Conservation (phyloP, 2,888 invertebrate species). For the Merodon equestris region DNA sequence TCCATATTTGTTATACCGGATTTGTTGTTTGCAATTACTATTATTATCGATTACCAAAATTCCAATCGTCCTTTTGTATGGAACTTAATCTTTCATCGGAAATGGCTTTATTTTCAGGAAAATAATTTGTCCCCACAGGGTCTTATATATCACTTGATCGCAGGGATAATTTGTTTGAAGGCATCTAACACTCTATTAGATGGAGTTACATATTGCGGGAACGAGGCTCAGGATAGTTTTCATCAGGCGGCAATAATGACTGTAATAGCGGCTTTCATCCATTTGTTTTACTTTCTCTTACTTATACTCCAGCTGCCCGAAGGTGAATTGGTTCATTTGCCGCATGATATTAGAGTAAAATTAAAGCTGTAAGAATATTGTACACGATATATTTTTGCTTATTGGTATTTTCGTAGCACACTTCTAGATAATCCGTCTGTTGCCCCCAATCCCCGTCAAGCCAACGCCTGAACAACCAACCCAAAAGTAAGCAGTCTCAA, state of each 20-base stretch:
- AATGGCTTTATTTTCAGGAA: too few relatives aligned
- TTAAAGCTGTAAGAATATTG: too few relatives aligned
- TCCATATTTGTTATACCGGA: constrained; percentile 27
- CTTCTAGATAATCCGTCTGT: too few relatives aligned
- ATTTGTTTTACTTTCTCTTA: constrained; percentile 14
- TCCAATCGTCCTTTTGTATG: constrained; percentile 33
- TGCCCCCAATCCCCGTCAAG: too few relatives aligned
- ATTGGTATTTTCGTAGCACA: too few relatives aligned
- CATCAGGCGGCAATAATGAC: constrained; percentile 30
- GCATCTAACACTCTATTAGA: constrained; percentile 18
- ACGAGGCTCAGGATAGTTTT: constrained; percentile 48
- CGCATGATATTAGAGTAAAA: too few relatives aligned
- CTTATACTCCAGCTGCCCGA: background rate
- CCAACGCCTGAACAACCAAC: too few relatives aligned
- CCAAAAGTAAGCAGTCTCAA: too few relatives aligned
- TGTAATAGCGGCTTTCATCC: constrained; percentile 34
- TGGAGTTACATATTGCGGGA: constrained; percentile 66
- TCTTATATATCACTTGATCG: constrained; percentile 31
- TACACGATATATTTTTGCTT: too few relatives aligned
- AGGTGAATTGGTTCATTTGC: too few relatives aligned
- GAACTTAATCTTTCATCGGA: too few relatives aligned
- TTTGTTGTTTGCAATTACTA: constrained; percentile 9
- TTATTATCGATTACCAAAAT: constrained; percentile 9
- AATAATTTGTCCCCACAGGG: constrained; percentile 30
- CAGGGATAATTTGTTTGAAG: constrained; percentile 28